Percentiles rank a stretch among this genome's conserved stretches.
These are phyloP conservation scores for Phthorimaea operculella DNA, from an alignment of 1,140 invertebrate species.

Conservation along the genomic window DNA sequence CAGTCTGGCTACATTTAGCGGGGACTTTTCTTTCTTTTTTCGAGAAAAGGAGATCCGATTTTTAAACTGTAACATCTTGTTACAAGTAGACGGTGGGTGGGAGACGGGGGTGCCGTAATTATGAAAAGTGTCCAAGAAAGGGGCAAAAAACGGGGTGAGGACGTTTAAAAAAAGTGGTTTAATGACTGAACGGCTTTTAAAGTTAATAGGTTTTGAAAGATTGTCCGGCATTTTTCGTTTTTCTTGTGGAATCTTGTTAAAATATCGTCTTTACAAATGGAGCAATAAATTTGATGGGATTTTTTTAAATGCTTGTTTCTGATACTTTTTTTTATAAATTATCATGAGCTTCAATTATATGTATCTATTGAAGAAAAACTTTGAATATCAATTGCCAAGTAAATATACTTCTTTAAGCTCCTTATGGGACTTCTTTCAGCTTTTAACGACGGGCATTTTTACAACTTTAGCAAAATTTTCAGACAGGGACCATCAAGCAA, in stretches of 20 bases:
- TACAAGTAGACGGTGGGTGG: slow-evolving; percentile 19
- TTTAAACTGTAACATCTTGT: slow-evolving; percentile 41
- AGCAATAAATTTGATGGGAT: too few relatives aligned
- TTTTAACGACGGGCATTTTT: background rate
- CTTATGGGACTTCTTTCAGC: background rate
- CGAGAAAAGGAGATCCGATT: slow-evolving; percentile 16
- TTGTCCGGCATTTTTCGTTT: slow-evolving; percentile 13
- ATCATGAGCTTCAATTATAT: too few relatives aligned
- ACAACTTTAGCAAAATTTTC: background rate
- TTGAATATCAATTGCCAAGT: too few relatives aligned
- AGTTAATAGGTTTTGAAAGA: slow-evolving; percentile 54
- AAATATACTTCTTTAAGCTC: too few relatives aligned
- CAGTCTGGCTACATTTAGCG: slow-evolving; percentile 4
- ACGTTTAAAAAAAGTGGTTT: slow-evolving; percentile 49
- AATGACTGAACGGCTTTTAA: slow-evolving; percentile 51
- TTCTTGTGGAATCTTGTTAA: background rate
- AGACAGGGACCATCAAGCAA: background rate
- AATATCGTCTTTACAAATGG: too few relatives aligned
- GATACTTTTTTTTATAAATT: too few relatives aligned
- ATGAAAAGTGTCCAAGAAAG: slow-evolving; percentile 50
- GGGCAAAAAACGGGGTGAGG: slow-evolving; percentile 36
- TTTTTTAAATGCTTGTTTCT: too few relatives aligned
- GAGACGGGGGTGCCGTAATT: slow-evolving; percentile 35
- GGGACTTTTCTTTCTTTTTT: background rate
- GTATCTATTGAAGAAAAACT: too few relatives aligned